Base-by-base conservation (phyloP, 2,888 invertebrate species). In the Caradrina clavipalpis region DNA sequence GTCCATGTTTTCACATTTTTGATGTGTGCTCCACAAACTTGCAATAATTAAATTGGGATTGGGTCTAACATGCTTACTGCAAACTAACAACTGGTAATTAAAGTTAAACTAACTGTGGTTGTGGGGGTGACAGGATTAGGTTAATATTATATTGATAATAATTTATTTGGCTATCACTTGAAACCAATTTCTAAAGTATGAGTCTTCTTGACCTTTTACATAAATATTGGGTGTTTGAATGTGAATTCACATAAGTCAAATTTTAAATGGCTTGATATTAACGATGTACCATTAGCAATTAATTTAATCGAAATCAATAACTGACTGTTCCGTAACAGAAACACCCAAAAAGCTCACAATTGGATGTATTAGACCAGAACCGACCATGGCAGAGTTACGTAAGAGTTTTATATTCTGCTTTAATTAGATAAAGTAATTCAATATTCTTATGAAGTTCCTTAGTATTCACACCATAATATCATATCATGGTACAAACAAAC, bases 1-100 rank as follows among this genome's bases (percentile, higher is more conserved):
- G 13, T 39, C 39, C 42, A 42, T 42, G 42, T 45, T 50, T n/a
- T 21, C 11, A n/a, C 3, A 1, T 26, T 22, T 21, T 39, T 54
- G 2, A 31, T 73, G 45, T 31, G 7, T 39, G 45, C 47, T 49
- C n/a, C 2, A 13, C 70, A 22, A 51, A 78, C 61, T 65, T 73
- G 49, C 49, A 75, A 17, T 65, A 53, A 42, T 62, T 13, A 59
- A 74, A 51, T 31, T 55, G 50, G 31, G 22, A 59, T 59, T 51
- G 22, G 61, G 2, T 42, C 57, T 76, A 74, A 76, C 58, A 74
- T 56, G 67, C 76, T 76, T 74, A 55, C 19, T 22, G 80, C 75
- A 63, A 55, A 74, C 54, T 66, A 62, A 79, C 39, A 47, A 57
- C 26, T 58, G 47, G 19, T 61, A 21, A 61, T 49, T 50, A 50